Conservation (phyloP, 2,797 vertebrate genomes). For the Lithobates pipiens region DNA sequence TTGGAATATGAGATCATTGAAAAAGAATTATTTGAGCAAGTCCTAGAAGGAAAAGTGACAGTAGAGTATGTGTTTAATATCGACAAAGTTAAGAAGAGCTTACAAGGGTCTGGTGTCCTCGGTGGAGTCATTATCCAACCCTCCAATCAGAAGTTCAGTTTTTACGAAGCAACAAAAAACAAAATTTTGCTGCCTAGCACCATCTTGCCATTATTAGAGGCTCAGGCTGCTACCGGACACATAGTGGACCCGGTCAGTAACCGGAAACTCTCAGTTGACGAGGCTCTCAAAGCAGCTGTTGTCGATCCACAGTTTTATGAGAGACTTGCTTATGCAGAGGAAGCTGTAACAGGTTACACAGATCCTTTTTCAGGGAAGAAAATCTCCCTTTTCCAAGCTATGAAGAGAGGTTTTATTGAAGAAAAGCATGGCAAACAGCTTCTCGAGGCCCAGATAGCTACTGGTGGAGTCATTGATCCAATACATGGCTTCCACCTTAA, state of each 20-base stretch:
- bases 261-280: constrained; percentile 80
- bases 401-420: constrained; percentile 84
- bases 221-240: constrained; percentile 87
- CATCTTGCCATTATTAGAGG: constrained; percentile 83
- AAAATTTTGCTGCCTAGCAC: constrained; percentile 79
- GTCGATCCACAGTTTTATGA: constrained; percentile 81
- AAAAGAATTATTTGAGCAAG: constrained; percentile 74
- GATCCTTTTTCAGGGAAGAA: constrained; percentile 86
- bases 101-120: constrained; percentile 80
- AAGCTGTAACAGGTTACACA: constrained; percentile 83
- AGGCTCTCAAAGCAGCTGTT: constrained; percentile 76
- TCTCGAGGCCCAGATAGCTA: constrained; percentile 88
- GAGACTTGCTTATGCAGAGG: constrained; percentile 82
- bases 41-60: constrained; percentile 76
- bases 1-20: constrained; percentile 79
- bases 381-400: constrained; percentile 88
- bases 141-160: constrained; percentile 79
- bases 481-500: constrained; percentile 82
- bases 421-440: constrained; percentile 83
- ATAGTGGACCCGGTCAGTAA: constrained; percentile 83
- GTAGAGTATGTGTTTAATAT: constrained; percentile 75
- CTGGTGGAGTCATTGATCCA: constrained; percentile 89
- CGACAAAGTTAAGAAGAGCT: constrained; percentile 74
- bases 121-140: constrained; percentile 82
- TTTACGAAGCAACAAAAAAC: constrained; percentile 81